Evolutionary conservation across 2,797 vertebrate species (phyloP), one percentile per base, ranked within the genome.

Genomic region (Enteromius fasciolatus): DNA sequence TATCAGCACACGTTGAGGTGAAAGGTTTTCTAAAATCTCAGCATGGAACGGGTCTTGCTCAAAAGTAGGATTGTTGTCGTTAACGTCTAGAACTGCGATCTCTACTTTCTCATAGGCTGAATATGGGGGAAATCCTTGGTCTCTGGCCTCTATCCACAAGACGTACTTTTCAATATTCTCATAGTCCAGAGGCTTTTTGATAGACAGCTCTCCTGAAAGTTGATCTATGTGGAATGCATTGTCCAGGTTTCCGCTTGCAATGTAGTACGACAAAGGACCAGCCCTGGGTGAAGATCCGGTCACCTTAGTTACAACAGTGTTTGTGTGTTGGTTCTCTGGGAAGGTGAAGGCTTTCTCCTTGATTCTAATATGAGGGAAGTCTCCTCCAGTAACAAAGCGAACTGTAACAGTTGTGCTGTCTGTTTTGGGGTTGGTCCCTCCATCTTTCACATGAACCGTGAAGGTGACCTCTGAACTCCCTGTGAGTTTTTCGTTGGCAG

Each of bases 331-430:
- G 89, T 93, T 98, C 93, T 99, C 98, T 0, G 96, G 96, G 87
- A 99, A 99, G 0, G 94, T 96, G 91, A 99, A 99, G 0, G 89
- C 87, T 12, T 90, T 95, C 72, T 97, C 97, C 81, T 94, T 95
- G 0, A 97, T 93, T 86, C 91, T 95, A 87, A 99, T 95, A 17
- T 79, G 90, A 0, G 98, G 98, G 75, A 99, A 99, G 89, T 97
- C 94, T 5, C 93, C 97, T 80, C 94, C 96, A 6, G 94, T 96
- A 31, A 96, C 96, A 9, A 99, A 98, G 83, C 98, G 95, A 15
- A 99, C 96, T 0, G 98, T 99, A 84, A 99, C 97, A 0, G 98
- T 99, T n/a, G 98, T 99, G 2, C 93, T 95, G 75, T 99, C 98
- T 1, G 92, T 96, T 92, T 94, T 97, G 36, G 97, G 97, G 82